Evolutionary conservation across 30 jellyfish, hydroid and myxozoan species (phyloP), one percentile per base, ranked within the genome.

Genomic region (Hydractinia symbiolongicarpus): DNA sequence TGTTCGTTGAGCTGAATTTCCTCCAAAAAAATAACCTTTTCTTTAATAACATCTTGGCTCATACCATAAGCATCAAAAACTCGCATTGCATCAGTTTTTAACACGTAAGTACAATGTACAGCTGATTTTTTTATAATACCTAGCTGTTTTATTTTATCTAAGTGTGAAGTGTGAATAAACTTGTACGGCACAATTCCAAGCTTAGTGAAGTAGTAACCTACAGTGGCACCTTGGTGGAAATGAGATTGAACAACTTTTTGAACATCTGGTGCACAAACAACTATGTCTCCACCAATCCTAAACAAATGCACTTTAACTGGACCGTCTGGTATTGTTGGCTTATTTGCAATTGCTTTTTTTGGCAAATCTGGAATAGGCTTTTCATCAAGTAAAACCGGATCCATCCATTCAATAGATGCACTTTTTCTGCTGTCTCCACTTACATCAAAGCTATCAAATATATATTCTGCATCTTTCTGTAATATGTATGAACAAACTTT

Each of bases 231-330:
- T 81, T 93, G 98, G 72, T 93, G 85, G 83, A 93, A 93, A 60
- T 88, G 92, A 13, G 94, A 82, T 78, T 93, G 98, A 58, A 93
- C 86, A 10, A 93, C 98, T 67, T 83, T 87, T 76, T 93, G 98
- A 56, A 93, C 91, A 75, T 93, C 98, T n/a, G 98, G 98, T 13
- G 98, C 96, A 81, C 98, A 93, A 44, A 93, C 96, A 71, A 93
- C 82, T 5, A 58, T n/a, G 7, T 84, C 95, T 5, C 53, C 79
- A 53, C 90, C 88, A 67, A 93, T 61, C 16, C 60, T 55, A 68
- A 93, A 87, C 61, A 73, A 70, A 53, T 93, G 98, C 16, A 93
- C 80, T 61, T 93, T 94, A 9, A 87, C 96, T 7, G 87, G 84
- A 20, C 66, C 76, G 58, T 50, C 64, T 9, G 82, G 83, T 17